Conservation (phyloP, 2,113 vertebrate species). For the Elephas maximus region DNA sequence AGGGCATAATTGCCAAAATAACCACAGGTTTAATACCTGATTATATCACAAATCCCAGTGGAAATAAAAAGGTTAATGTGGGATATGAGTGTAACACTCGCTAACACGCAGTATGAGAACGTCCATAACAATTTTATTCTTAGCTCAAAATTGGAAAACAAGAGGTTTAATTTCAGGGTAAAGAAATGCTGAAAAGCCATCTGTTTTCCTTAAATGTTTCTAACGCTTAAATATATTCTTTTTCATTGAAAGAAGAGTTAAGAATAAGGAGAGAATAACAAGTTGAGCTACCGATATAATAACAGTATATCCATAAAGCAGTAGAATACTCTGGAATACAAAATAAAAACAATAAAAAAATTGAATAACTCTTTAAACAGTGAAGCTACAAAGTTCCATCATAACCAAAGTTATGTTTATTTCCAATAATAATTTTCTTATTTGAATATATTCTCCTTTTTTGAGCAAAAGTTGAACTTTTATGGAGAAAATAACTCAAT, state of each 20-base stretch:
- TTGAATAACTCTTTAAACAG: background rate
- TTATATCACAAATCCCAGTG: slow-evolving; percentile 48
- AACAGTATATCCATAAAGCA: background rate
- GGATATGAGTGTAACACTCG: background rate
- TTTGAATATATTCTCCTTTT: slow-evolving; percentile 23
- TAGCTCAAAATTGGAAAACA: slow-evolving; percentile 58
- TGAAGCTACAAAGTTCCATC: background rate
- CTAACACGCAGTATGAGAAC: background rate
- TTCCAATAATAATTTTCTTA: slow-evolving; percentile 31
- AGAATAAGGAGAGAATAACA: background rate
- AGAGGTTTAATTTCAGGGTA: slow-evolving; percentile 50
- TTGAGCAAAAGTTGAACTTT: slow-evolving; percentile 17
- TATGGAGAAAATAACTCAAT: background rate
- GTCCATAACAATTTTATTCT: slow-evolving; percentile 19
- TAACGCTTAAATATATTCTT: background rate
- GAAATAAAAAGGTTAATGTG: slow-evolving; percentile 58
- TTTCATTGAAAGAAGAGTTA: slow-evolving; percentile 37
- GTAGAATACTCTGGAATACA: slow-evolving; percentile 7
- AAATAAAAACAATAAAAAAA: slow-evolving; percentile 49
- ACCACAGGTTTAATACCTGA: slow-evolving; percentile 59
- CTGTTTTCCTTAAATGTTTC: slow-evolving; percentile 43
- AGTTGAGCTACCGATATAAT: background rate
- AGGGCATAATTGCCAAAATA: slow-evolving; percentile 68
- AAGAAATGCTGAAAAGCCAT: slow-evolving; percentile 43
- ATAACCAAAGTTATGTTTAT: slow-evolving; percentile 22